These are phyloP conservation scores for Tenthredo amoena DNA, from an alignment of 2,888 invertebrate genomes.

Conservation along the genomic window DNA sequence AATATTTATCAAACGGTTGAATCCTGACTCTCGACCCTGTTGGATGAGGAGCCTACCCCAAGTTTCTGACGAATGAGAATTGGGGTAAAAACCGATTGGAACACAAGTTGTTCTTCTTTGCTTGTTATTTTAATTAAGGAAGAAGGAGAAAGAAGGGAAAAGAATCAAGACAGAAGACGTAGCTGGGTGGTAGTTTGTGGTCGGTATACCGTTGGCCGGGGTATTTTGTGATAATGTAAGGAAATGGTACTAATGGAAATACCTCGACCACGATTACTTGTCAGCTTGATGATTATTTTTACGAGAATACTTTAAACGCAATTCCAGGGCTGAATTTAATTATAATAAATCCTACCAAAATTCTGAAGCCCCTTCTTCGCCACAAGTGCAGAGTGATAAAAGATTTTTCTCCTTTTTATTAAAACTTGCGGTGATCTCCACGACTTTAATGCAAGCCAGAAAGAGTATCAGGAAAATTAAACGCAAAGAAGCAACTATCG, in stretches of 20 bases:
- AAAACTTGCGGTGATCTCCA: background rate
- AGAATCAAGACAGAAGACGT: background rate
- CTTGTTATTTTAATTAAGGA: background rate
- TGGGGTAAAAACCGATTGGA: background rate
- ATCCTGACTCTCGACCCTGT: background rate
- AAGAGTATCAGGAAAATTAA: background rate
- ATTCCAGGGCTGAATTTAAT: background rate
- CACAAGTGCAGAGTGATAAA: background rate
- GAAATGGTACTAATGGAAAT: slow-evolving; percentile 2
- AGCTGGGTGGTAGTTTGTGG: background rate
- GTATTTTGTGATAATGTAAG: background rate
- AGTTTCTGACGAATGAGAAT: background rate
- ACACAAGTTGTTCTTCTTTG: background rate
- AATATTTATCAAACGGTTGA: background rate
- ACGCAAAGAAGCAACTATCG: background rate
- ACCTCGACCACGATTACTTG: background rate
- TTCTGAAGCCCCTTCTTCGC: background rate
- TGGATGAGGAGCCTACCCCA: background rate
- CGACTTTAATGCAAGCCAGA: background rate
- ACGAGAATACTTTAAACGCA: background rate
- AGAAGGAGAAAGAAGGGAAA: background rate
- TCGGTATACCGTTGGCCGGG: background rate
- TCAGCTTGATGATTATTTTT: slow-evolving; percentile 24
- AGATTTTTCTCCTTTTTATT: background rate
- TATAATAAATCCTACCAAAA: background rate